Percentiles rank a stretch among this genome's conserved stretches.
These are phyloP conservation scores for Vultur gryphus DNA, from an alignment of 2,797 vertebrate genomes.

Conservation along the genomic window DNA sequence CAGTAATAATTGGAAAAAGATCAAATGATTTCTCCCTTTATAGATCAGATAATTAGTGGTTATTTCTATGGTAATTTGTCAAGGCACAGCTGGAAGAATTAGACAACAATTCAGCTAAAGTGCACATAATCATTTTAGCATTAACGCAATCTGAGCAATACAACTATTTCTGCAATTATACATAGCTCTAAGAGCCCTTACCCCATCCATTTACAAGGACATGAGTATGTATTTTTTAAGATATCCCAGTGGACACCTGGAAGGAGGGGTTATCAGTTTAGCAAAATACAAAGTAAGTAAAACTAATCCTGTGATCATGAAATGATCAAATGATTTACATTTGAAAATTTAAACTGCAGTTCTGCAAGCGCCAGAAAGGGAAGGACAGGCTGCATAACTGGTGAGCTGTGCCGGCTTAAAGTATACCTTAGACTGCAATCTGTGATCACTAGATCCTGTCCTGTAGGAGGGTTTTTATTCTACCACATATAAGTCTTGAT, in stretches of 20 bases:
- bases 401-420: neutral
- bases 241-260: neutral
- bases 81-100: constrained; percentile 46
- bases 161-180: neutral
- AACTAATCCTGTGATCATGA: neutral
- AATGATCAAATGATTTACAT: too few relatives aligned
- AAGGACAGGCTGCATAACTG: neutral
- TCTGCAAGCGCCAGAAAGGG: neutral
- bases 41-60: constrained; percentile 57
- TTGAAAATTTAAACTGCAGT: neutral
- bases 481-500: fast-evolving
- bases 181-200: neutral
- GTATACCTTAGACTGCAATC: neutral
- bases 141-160: neutral
- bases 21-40: constrained; percentile 43
- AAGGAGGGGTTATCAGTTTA: neutral
- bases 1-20: constrained; percentile 36
- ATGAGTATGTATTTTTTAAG: neutral
- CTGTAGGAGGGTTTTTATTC: neutral
- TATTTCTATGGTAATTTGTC: constrained; percentile 47
- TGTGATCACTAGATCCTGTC: neutral
- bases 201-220: neutral
- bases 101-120: constrained; percentile 41
- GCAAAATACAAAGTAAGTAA: neutral
- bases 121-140: constrained; percentile 32